Percentiles rank a stretch among this genome's conserved stretches.
Conservation (phyloP, 2,888 invertebrate species). For the Trichopria drosophilae region DNA sequence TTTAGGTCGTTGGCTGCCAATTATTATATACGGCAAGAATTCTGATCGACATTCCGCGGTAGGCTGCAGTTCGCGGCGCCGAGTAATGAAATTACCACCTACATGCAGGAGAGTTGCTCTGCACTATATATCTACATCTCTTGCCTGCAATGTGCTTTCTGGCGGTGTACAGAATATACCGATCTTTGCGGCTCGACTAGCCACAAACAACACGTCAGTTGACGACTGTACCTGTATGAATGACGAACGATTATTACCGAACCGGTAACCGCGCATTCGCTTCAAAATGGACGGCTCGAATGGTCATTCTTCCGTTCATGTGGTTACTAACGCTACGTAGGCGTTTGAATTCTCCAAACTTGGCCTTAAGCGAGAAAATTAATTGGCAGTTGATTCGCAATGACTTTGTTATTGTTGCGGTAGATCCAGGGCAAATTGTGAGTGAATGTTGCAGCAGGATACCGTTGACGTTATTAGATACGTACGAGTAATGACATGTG, state of each 20-base stretch:
- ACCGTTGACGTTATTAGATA: no score
- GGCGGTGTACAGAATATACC: slow-evolving; percentile 22
- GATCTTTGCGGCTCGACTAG: slow-evolving; percentile 32
- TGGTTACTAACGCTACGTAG: slow-evolving; percentile 15
- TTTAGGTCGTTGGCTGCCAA: no score
- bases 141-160: slow-evolving; percentile 14
- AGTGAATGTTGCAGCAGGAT: no score
- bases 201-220: slow-evolving; percentile 33
- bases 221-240: slow-evolving; percentile 29
- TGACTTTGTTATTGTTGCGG: no score
- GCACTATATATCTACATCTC: slow-evolving; percentile 10
- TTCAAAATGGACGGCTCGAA: slow-evolving; percentile 31
- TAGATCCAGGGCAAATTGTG: no score
- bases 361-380: no score
- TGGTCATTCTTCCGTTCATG: no score
- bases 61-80: background rate
- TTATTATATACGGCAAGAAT: no score
- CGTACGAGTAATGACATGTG: no score
- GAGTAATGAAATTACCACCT: slow-evolving; percentile 4
- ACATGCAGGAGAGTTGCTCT: background rate
- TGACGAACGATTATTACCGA: slow-evolving; percentile 31
- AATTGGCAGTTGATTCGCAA: no score
- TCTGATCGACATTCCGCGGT: no score
- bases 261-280: slow-evolving; percentile 24
- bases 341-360: slow-evolving; percentile 18